Evolutionary conservation across 2,113 vertebrate species (phyloP).

Genomic region (Trematocara macrostoma): DNA sequence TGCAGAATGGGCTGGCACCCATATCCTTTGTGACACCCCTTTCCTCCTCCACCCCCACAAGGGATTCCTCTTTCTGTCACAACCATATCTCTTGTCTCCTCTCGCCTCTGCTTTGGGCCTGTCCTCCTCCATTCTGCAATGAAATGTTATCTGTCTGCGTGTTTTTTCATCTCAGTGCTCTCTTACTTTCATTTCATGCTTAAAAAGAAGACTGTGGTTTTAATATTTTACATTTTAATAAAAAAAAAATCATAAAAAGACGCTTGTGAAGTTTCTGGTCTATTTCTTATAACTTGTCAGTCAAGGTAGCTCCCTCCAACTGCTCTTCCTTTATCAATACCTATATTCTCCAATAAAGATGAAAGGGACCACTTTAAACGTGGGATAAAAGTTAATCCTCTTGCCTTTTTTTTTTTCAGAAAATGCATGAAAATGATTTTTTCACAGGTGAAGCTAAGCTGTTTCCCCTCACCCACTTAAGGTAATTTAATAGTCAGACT

Average conservation of each 20-base stretch:
- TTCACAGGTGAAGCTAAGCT: neutral
- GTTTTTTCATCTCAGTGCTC: neutral
- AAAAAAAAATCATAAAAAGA: neutral
- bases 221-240: neutral
- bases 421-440: neutral
- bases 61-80: neutral
- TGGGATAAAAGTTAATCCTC: neutral
- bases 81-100: neutral
- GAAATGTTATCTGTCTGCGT: neutral
- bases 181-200: neutral
- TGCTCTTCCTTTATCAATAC: neutral
- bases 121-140: neutral
- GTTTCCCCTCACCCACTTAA: neutral
- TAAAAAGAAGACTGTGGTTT: neutral
- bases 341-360: neutral
- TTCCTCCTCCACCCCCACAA: neutral
- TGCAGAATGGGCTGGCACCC: constrained; percentile 1
- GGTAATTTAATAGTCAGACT: neutral
- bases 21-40: constrained; percentile 30
- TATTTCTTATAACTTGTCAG: neutral
- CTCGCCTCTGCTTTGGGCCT: neutral
- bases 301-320: neutral
- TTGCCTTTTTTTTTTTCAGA: neutral
- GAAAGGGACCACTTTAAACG: neutral
- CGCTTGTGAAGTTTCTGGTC: neutral